Base-by-base conservation (phyloP, 2,113 vertebrate species). In the Salvelinus alpinus region DNA sequence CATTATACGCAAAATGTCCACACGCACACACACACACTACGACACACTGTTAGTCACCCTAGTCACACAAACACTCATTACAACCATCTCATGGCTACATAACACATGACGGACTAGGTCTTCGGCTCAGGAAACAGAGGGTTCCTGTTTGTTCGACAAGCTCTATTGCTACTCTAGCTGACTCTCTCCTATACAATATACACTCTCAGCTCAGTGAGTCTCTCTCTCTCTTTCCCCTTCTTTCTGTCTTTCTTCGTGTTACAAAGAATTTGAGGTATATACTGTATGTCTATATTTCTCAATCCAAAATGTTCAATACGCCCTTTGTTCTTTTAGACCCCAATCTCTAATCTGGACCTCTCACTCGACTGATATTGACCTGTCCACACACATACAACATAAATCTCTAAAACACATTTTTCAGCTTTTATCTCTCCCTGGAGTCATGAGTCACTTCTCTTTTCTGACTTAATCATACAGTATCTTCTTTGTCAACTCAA, bases 41-140 rank as follows among this genome's bases (percentile, higher is more conserved):
- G 85, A 82, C 72, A 22, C 59, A 22, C 59, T 62, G 5, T 44
- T 12, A 44, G 54, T 24, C 59, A 24, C 59, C 59, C n/a, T 62
- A n/a, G n/a, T n/a, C 59, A 62, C n/a, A 62, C n/a, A 22, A 3
- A 57, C 54, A 57, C 20, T 62, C 59, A 62, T 62, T 22, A 22
- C 59, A 62, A 8, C 18, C 59, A 22, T 62, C 59, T 62, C 59
- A 62, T 34, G 57, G 34, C 27, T 64, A 27, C 64, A 22, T 64
- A 4, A 77, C 67, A 51, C n/a, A 77, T 29, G 31, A 78, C 64
- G 51, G 47, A 72, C 82, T 71, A 4, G 71, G 84, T 85, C 84
- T 85, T 79, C 80, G 76, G 80, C 79, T 79, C 89, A 92, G 93
- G 92, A 94, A 93, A 92, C 91, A 93, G 91, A 92, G 90, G 81